phyloP scores from a whole-genome alignment of 2,888 invertebrate genomes.

The Tromatobia lineatoria region DNA sequence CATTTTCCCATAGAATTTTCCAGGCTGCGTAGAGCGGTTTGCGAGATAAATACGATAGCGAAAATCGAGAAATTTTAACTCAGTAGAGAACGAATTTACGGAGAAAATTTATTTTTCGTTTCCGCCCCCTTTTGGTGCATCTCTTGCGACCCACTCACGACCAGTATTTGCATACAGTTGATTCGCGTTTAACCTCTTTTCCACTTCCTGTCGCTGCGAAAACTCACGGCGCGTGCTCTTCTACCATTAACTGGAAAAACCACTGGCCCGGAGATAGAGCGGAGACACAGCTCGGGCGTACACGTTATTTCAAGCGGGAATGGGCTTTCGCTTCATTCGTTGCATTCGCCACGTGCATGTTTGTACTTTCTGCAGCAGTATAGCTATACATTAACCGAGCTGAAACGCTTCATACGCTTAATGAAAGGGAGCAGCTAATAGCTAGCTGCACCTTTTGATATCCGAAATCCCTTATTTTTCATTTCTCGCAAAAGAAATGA shows the following conservation, averaged over 20 bases:
- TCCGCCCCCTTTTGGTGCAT: constrained; percentile 12
- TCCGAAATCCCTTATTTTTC: not conserved
- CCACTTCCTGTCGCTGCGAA: constrained; percentile 49
- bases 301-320: constrained; percentile 45
- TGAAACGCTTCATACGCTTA: constrained; percentile 1
- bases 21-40: not conserved
- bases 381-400: not conserved
- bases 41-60: not conserved
- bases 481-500: not conserved
- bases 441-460: not conserved
- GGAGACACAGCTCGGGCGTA: constrained; percentile 28
- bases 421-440: no score
- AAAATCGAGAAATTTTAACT: constrained; percentile 48
- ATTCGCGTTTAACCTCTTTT: constrained; percentile 68
- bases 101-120: constrained; percentile 62
- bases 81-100: constrained; percentile 59
- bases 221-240: constrained; percentile 55
- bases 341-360: constrained; percentile 10
- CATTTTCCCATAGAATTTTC: constrained; percentile 42
- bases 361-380: not conserved
- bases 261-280: constrained; percentile 54
- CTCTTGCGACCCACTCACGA: not conserved
- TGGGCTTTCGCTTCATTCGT: constrained; percentile 41
- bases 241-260: constrained; percentile 60
- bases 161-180: constrained; percentile 63